Evolutionary conservation across 2,797 vertebrate genomes (phyloP), one percentile per base, ranked within the genome.

Genomic region (Garrulus glandarius): DNA sequence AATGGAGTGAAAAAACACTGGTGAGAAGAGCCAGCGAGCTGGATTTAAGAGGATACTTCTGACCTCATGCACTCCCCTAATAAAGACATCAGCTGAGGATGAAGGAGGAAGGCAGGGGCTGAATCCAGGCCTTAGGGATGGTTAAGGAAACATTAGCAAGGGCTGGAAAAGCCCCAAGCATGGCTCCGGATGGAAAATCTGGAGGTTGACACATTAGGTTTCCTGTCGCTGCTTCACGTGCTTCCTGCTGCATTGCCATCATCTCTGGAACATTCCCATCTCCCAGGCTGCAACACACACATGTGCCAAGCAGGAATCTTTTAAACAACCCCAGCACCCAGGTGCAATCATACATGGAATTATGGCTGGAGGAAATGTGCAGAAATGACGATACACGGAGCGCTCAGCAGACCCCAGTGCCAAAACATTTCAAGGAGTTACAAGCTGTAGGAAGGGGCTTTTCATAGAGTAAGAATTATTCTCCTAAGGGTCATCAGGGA

Each of bases 331-430:
- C 39, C 39, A 60, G 84, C 87, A 74, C 36, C 27, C 46, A 49
- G 52, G 65, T 69, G 44, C 29, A 10, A 7, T 16, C 2, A 0
- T 3, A 36, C 3, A 0, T 10, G 49, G 65, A 46, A 74, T 55
- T 49, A 20, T 0, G 7, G 83, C 19, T 5, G 52, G 59, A 43
- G n/a, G 26, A 37, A 60, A 61, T 0, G 9, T 5, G 26, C 10
- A 56, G 65, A 47, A 78, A 47, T 0, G 24, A 63, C 0, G 5
- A 43, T 1, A 19, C 2, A 0, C 2, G 0, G 37, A 43, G 88
- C 0, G 1, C 67, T 49, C 4, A 1, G 70, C 46, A 29, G 8
- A 13, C 2, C 10, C 22, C 3, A 0, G 13, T 6, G 37, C 70
- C 65, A 72, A 79, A 41, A 49, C 46, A 9, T 23, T 29, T 22